Conservation (phyloP, 2,113 vertebrate species). For the Eidolon helvum region DNA sequence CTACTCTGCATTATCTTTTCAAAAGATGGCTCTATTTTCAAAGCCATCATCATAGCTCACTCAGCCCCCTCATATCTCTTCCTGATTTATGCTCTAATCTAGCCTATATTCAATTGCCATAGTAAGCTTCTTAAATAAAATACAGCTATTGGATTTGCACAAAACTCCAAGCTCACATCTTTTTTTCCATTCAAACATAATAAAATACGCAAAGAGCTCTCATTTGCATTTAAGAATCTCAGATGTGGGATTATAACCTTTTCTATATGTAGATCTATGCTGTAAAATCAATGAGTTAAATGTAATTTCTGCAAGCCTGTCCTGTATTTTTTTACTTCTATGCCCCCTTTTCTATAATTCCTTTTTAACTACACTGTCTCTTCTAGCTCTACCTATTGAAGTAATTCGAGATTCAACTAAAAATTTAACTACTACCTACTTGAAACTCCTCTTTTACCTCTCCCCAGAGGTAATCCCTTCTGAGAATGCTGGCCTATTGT, state of each 20-base stretch:
- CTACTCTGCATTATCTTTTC: not conserved
- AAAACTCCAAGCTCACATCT: not conserved
- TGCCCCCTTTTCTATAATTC: not conserved
- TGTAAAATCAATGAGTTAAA: not conserved
- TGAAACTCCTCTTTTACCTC: not conserved
- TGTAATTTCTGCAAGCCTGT: not conserved
- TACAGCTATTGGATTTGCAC: not conserved
- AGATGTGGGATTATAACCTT: not conserved
- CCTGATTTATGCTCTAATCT: not conserved
- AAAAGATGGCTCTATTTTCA: not conserved
- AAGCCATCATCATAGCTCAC: not conserved
- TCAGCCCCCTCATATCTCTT: not conserved
- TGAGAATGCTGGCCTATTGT: not conserved
- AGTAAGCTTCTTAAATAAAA: not conserved
- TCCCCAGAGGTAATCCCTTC: not conserved
- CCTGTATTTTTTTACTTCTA: not conserved
- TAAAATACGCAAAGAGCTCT: not conserved
- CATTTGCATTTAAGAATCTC: not conserved
- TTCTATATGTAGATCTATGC: not conserved
- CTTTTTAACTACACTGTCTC: not conserved
- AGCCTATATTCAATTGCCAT: not conserved
- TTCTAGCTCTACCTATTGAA: not conserved
- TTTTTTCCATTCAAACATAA: not conserved
- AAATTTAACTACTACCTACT: not conserved
- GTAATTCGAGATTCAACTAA: not conserved